phyloP scores from a whole-genome alignment of 2,113 vertebrate species.

The Naja naja region DNA sequence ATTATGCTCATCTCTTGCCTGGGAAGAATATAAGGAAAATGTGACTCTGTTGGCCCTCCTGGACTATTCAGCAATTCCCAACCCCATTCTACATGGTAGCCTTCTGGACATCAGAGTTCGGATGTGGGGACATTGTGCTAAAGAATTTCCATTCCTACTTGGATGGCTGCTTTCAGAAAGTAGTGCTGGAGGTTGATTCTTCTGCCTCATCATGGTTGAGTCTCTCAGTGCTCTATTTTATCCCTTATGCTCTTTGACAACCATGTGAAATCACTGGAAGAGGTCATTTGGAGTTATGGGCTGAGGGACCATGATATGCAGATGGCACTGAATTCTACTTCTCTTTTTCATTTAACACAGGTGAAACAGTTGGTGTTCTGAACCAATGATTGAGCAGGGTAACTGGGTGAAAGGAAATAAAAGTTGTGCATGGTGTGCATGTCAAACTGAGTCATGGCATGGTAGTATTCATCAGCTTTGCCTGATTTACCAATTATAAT shows the following conservation, averaged over 20 bases:
- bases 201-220: neutral
- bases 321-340: neutral
- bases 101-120: neutral
- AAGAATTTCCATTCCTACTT: neutral
- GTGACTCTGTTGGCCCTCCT: neutral
- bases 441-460: neutral
- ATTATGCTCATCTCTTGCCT: neutral
- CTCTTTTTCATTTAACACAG: neutral
- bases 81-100: neutral
- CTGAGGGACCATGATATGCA: neutral
- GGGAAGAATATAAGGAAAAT: neutral
- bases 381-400: neutral
- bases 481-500: neutral
- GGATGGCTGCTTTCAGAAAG: neutral
- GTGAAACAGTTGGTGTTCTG: neutral
- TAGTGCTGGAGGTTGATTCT: neutral
- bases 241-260: neutral
- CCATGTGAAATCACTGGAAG: neutral
- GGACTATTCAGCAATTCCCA: neutral
- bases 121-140: neutral
- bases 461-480: neutral
- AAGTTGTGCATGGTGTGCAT: neutral
- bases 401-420: neutral
- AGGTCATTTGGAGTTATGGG: neutral
- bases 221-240: neutral